Evolutionary conservation across 2,797 vertebrate genomes (phyloP).

Genomic region (Stomatorhinus walkeri): DNA sequence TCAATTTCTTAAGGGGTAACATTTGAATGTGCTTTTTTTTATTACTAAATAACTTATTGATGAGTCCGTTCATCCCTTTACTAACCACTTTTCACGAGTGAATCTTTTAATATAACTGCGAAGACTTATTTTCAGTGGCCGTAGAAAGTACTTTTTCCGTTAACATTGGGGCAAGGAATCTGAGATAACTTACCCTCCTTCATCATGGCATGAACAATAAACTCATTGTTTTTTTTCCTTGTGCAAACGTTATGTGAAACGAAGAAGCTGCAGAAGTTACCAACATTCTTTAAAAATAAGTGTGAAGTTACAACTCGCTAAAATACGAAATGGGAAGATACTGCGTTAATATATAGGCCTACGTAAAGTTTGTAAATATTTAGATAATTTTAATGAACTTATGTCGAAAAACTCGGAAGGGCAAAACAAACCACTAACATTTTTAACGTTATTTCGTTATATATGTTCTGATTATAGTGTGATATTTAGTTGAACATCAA

Average conservation of each 20-base stretch:
- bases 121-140: not conserved
- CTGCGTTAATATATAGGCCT: not conserved
- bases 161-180: not conserved
- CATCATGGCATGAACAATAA: not conserved
- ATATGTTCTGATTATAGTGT: not conserved
- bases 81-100: not conserved
- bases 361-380: not conserved
- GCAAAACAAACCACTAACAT: not conserved
- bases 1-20: not conserved
- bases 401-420: not conserved
- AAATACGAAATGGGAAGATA: not conserved
- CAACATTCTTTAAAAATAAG: not conserved
- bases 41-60: not conserved
- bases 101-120: not conserved
- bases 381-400: not conserved
- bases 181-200: not conserved
- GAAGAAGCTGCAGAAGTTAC: not conserved
- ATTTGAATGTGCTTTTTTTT: not conserved
- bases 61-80: not conserved
- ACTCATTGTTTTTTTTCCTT: not conserved
- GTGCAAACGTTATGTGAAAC: not conserved
- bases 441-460: not conserved
- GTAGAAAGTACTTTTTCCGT: not conserved
- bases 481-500: not conserved
- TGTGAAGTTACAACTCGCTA: not conserved